Percentiles rank a stretch among this genome's conserved stretches.
phyloP scores from a whole-genome alignment of 2,113 vertebrate species.

The Beaufortia kweichowensis region DNA sequence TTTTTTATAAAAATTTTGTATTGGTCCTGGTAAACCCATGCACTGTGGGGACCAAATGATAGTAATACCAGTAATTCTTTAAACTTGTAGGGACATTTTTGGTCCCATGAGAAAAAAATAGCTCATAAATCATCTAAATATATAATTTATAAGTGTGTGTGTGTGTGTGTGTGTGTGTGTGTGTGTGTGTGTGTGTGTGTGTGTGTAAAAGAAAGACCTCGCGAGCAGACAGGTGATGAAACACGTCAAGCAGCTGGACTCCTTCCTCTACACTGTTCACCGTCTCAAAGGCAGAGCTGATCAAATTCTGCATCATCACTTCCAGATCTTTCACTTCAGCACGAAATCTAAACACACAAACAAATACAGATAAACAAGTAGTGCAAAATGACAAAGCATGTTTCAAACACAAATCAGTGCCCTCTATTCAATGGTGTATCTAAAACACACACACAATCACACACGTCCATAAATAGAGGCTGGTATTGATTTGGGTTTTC shows the following conservation, averaged over 20 bases:
- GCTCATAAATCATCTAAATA: too few relatives aligned
- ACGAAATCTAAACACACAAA: slow-evolving; percentile 65
- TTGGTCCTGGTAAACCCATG: too few relatives aligned
- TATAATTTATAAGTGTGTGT: too few relatives aligned
- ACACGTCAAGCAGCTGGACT: slow-evolving; percentile 77
- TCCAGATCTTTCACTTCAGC: slow-evolving; percentile 74
- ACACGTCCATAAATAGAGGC: slow-evolving; percentile 34
- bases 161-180: too few relatives aligned
- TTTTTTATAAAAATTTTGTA: too few relatives aligned
- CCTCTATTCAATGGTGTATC: slow-evolving; percentile 19
- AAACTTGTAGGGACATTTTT: too few relatives aligned
- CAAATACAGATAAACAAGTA: slow-evolving; percentile 39
- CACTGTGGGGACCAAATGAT: too few relatives aligned
- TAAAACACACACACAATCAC: slow-evolving; percentile 25
- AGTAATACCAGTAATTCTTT: too few relatives aligned
- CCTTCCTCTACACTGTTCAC: slow-evolving; percentile 77
- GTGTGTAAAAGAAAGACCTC: slow-evolving; percentile 71
- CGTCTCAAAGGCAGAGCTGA: slow-evolving; percentile 75
- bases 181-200: slow-evolving; percentile 27
- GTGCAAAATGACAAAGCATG: slow-evolving; percentile 10
- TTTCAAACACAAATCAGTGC: slow-evolving; percentile 30
- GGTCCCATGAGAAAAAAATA: too few relatives aligned
- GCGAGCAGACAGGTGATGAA: slow-evolving; percentile 75
- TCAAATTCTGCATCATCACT: slow-evolving; percentile 81
- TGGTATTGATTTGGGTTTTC: slow-evolving; percentile 70